These are phyloP conservation scores for Parelbella ahira DNA, from an alignment of 2,888 invertebrate species.

Conservation along the genomic window DNA sequence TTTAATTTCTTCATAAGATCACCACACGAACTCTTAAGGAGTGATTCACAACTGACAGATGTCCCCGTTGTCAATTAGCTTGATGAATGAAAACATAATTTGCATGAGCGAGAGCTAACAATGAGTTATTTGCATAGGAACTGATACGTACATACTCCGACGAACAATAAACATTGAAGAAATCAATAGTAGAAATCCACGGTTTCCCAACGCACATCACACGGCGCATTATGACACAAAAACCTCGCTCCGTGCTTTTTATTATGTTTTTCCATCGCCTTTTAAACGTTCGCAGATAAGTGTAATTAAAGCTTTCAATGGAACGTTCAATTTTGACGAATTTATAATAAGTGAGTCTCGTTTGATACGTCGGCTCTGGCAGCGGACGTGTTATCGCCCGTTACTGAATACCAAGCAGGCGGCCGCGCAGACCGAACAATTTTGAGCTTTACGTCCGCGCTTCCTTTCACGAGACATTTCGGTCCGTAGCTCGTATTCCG, in stretches of 20 bases:
- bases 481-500: constrained; percentile 24
- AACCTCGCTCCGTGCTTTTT: constrained; percentile 33
- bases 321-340: constrained; percentile 61
- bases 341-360: constrained; percentile 48
- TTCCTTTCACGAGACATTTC: constrained; percentile 32
- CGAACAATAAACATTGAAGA: constrained; percentile 72
- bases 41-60: constrained; percentile 78
- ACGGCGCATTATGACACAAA: constrained; percentile 37
- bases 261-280: constrained; percentile 21
- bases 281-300: constrained; percentile 19
- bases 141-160: constrained; percentile 46
- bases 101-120: constrained; percentile 59
- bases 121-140: constrained; percentile 68
- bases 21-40: constrained; percentile 58
- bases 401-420: constrained; percentile 57
- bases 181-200: constrained; percentile 71
- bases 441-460: constrained; percentile 42
- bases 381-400: constrained; percentile 59
- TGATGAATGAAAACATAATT: constrained; percentile 73
- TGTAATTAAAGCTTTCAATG: constrained; percentile 56
- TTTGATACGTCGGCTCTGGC: constrained; percentile 52
- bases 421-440: constrained; percentile 37
- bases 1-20: constrained; percentile 68
- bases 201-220: constrained; percentile 57
- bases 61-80: constrained; percentile 65